Conservation (phyloP, 1,140 invertebrate species). For the Nymphalis io region DNA sequence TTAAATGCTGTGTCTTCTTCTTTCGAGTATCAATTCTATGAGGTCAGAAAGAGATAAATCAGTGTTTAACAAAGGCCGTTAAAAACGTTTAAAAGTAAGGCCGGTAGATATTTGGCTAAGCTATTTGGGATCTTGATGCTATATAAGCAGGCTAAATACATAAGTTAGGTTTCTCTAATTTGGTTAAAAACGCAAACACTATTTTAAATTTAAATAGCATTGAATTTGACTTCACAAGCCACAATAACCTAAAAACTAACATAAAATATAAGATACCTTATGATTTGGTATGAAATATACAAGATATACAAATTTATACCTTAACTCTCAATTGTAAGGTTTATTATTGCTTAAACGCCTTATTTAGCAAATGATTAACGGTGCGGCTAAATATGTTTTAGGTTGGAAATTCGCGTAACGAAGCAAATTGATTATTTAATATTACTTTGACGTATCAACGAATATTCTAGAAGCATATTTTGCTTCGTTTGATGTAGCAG, state of each 20-base stretch:
- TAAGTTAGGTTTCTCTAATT: no score
- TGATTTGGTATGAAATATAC: background rate
- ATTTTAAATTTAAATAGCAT: no score
- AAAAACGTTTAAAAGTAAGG: no score
- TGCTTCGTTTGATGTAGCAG: background rate
- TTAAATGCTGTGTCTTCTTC: no score
- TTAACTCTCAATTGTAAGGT: background rate
- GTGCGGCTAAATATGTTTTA: background rate
- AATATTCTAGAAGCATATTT: background rate
- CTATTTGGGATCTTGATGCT: no score
- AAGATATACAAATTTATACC: background rate
- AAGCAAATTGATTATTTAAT: constrained; percentile 1
- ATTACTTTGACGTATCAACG: background rate
- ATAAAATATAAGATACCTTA: background rate
- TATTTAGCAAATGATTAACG: background rate
- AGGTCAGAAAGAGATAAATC: no score
- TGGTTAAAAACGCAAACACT: no score
- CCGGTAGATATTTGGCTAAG: no score
- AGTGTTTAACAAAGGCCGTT: no score
- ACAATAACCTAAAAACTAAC: background rate
- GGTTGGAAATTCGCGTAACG: constrained; percentile 1
- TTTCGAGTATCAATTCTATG: no score
- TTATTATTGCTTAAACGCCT: background rate
- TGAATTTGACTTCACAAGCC: background rate
- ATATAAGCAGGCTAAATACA: no score